Evolutionary conservation across 1,140 invertebrate species (phyloP).

Genomic region (Phthorimaea operculella): DNA sequence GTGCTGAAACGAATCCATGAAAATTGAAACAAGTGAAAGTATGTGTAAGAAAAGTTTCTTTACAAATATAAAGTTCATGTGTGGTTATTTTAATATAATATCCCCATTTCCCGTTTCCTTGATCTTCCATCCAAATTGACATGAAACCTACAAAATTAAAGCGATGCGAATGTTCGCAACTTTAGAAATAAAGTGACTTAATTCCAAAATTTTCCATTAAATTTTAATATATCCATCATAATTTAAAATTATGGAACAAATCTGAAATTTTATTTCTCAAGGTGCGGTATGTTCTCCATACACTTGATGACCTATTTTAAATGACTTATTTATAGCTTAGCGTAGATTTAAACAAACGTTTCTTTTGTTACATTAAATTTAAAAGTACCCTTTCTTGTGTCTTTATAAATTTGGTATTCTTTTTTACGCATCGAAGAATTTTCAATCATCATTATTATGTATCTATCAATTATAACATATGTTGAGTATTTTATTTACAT

Average conservation of each 20-base stretch:
- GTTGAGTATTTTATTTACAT: no score
- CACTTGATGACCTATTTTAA: slow-evolving; percentile 16
- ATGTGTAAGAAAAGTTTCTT: background rate
- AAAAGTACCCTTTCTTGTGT: slow-evolving; percentile 38
- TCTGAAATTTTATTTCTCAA: no score
- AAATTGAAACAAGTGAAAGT: background rate
- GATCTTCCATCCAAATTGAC: background rate
- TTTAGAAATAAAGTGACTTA: no score
- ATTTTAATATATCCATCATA: no score
- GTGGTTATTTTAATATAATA: background rate
- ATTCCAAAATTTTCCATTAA: no score
- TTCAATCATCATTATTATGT: background rate
- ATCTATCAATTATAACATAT: no score
- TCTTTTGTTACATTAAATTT: slow-evolving; percentile 13
- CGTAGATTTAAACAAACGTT: background rate
- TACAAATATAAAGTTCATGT: background rate
- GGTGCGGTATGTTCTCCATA: background rate
- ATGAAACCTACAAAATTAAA: background rate
- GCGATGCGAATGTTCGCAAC: no score
- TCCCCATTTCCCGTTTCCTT: background rate
- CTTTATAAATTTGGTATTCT: slow-evolving; percentile 20
- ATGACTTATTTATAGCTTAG: slow-evolving; percentile 27
- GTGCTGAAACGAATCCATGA: background rate
- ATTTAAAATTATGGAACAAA: no score
- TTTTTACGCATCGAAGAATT: background rate